These are phyloP conservation scores for Lepidocyrtinus sp. DNA, from an alignment of 2,888 invertebrate species.

Conservation along the genomic window DNA sequence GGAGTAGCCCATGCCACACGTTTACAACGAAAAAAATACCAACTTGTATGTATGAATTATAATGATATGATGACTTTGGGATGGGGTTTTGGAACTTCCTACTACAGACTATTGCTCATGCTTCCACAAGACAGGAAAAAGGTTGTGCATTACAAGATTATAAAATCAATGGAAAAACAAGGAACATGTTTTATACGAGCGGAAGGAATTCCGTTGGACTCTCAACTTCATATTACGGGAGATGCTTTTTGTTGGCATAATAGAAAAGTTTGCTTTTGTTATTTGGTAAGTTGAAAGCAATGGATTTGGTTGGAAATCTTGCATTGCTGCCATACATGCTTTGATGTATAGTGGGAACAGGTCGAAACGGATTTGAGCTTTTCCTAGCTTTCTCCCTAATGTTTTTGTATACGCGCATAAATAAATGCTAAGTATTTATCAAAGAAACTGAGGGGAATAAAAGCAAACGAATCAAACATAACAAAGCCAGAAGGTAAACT, in stretches of 20 bases:
- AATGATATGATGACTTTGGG: not conserved
- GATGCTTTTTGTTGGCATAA: too few species aligned
- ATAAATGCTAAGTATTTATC: not conserved
- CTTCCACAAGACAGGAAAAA: not conserved
- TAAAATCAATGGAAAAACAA: not conserved
- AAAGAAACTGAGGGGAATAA: not conserved
- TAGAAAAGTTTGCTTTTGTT: not conserved
- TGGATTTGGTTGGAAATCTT: not conserved
- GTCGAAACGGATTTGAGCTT: not conserved
- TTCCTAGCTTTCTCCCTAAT: not conserved
- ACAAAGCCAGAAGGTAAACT: not conserved
- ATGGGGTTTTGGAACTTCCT: not conserved
- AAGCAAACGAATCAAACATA: not conserved
- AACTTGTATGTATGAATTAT: not conserved
- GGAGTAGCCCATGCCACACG: not conserved
- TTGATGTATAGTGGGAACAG: not conserved
- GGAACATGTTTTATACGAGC: not conserved
- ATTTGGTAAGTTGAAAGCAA: not conserved
- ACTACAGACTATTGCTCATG: too few species aligned
- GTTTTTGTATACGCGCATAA: not conserved
- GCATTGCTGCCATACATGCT: not conserved
- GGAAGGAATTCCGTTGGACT: not conserved
- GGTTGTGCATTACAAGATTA: not conserved
- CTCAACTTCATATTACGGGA: too few species aligned
- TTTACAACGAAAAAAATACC: not conserved